Evolutionary conservation across 2,113 vertebrate genomes (phyloP), one percentile per base, ranked within the genome.

Genomic region (Aptenodytes forsteri): DNA sequence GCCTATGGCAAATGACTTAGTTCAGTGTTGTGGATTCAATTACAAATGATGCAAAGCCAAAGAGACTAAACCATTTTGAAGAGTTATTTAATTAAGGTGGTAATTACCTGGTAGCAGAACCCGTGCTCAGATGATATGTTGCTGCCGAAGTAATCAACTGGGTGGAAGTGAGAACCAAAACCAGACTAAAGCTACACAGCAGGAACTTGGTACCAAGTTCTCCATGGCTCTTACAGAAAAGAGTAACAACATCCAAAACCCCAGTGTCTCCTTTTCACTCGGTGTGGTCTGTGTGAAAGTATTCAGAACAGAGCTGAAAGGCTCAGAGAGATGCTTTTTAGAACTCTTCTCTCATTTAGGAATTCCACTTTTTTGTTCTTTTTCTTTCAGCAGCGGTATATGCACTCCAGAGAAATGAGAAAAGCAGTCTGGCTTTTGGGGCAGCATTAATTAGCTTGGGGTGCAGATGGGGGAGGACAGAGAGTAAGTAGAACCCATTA

Each of bases 1-100:
- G 17, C 42, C 32, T 72, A 9, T 17, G 38, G 34, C 17, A 92
- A 95, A 93, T 89, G 0, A 78, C 66, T 83, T 80, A 59, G 50
- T 46, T 94, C 46, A 27, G 36, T 69, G 25, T 62, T 83, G 23
- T 44, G 40, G 44, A 76, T 83, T 92, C 52, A 83, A 71, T 58
- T 76, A 56, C 26, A 90, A 85, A 62, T n/a, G 16, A 72, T 81
- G 18, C 26, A 88, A 89, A 94, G 5, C 34, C 47, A 46, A 92
- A 65, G 26, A 90, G 23, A 83, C 34, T 40, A 76, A 83, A 50
- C 22, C 19, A 67, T 88, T 94, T 64, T 69, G 21, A 85, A 90
- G 25, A 91, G 40, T 76, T 71, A 67, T 93, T 92, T 95, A 92
- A 91, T 91, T 93, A 93, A 94, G 42, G 62, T 83, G 38, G 32